Conservation (phyloP, 2,113 vertebrate species). For the Symphodus melops region DNA sequence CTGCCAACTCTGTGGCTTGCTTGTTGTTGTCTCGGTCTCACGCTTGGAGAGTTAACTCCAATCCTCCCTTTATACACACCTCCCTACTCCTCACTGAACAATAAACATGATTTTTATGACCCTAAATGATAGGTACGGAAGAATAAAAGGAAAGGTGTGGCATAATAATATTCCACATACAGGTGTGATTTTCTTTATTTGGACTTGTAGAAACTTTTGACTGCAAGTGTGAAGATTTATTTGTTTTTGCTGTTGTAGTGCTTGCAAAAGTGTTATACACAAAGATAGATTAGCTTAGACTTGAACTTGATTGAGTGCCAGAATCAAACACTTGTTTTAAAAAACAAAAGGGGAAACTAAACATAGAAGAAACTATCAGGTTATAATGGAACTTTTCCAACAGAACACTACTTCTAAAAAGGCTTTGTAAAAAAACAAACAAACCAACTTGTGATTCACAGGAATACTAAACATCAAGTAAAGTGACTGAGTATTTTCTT, state of each 20-base stretch:
- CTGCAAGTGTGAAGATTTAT: slow-evolving; percentile 13
- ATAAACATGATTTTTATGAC: slow-evolving; percentile 56
- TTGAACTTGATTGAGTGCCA: slow-evolving; percentile 22
- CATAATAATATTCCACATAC: background rate
- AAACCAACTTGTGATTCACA: background rate
- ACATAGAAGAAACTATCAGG: slow-evolving; percentile 32
- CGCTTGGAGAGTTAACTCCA: slow-evolving; percentile 37
- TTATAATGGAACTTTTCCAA: slow-evolving; percentile 38
- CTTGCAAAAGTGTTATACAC: too few species aligned
- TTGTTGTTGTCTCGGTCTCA: slow-evolving; percentile 52
- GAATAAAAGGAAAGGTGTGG: slow-evolving; percentile 24
- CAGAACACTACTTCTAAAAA: slow-evolving; percentile 18
- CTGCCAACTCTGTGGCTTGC: slow-evolving; percentile 40
- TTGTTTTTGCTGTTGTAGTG: background rate
- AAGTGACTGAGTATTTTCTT: slow-evolving; percentile 15
- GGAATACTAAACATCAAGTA: slow-evolving; percentile 38
- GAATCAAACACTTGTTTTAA: slow-evolving; percentile 37
- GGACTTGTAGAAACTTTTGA: slow-evolving; percentile 9
- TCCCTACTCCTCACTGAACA: slow-evolving; percentile 28
- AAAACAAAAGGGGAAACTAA: slow-evolving; percentile 4
- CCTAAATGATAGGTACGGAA: slow-evolving; percentile 17
- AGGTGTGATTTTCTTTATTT: slow-evolving; percentile 3
- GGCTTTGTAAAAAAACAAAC: background rate
- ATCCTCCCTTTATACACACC: slow-evolving; percentile 16
- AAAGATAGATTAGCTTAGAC: slow-evolving; percentile 1